Evolutionary conservation across 2,797 vertebrate genomes (phyloP).

Genomic region (Onychomys torridus): DNA sequence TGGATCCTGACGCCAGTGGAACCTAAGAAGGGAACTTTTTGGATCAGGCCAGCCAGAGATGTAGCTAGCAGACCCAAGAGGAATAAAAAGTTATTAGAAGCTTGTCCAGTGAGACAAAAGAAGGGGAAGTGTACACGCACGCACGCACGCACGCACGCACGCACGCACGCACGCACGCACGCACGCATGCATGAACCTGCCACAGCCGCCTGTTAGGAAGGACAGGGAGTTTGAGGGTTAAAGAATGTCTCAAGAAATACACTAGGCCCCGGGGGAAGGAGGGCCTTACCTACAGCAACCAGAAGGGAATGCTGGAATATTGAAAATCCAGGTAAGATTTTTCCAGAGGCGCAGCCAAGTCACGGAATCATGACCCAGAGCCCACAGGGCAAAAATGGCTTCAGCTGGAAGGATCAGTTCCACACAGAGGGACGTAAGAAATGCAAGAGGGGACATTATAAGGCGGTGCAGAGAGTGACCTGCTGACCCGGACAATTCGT

Average conservation of each 20-base stretch:
- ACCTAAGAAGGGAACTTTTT: neutral
- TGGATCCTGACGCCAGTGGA: neutral
- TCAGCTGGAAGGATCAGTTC: neutral
- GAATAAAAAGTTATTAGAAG: neutral
- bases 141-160: too few relatives aligned
- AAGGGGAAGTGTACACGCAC: neutral
- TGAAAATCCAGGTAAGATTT: constrained; percentile 17
- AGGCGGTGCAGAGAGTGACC: neutral
- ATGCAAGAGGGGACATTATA: neutral
- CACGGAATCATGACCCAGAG: neutral
- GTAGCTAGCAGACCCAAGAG: neutral
- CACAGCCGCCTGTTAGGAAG: neutral
- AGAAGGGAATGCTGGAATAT: neutral
- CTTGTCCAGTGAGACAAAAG: neutral
- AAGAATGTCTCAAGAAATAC: constrained; percentile 40
- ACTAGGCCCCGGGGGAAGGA: neutral
- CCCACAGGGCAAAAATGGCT: constrained; percentile 31
- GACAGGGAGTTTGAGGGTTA: neutral
- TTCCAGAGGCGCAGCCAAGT: neutral
- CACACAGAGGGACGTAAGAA: neutral
- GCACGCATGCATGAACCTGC: too few relatives aligned
- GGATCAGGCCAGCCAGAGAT: neutral
- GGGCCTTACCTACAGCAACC: neutral
- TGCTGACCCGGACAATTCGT: neutral
- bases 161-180: too few relatives aligned